phyloP scores from a whole-genome alignment of 2,113 vertebrate genomes.

The Platysteira castanea region DNA sequence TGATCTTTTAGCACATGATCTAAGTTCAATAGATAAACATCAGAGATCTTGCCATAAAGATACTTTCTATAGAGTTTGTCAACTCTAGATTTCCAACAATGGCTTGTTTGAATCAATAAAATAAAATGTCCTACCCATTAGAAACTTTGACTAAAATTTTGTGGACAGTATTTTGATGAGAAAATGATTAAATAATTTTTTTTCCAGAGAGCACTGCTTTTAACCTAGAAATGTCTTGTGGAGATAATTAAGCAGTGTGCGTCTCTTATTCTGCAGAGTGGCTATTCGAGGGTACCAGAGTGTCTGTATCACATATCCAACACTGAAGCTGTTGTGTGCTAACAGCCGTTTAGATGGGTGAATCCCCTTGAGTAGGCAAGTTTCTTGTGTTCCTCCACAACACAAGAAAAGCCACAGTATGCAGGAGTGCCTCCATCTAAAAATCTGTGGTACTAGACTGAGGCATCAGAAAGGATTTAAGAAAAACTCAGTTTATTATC shows the following conservation, averaged over 20 bases:
- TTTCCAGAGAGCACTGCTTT: not conserved
- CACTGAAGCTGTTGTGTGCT: not conserved
- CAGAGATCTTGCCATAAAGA: not conserved
- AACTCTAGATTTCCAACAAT: not conserved
- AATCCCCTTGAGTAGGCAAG: not conserved
- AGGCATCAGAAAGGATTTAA: not conserved
- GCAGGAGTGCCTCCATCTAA: not conserved
- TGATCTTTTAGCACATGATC: not conserved
- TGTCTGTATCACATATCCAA: not conserved
- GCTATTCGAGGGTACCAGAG: not conserved
- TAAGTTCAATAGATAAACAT: not conserved
- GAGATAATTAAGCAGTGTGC: not conserved
- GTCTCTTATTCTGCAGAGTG: not conserved
- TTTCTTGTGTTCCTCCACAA: not conserved
- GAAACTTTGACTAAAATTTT: not conserved
- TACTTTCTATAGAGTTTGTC: not conserved
- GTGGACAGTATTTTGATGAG: not conserved
- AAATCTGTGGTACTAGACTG: not conserved
- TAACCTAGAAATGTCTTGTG: not conserved
- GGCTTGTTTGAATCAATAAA: not conserved
- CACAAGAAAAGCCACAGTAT: not conserved
- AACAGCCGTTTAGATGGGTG: fast-evolving
- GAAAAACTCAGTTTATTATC: not conserved
- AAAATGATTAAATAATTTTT: not conserved
- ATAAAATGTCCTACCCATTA: not conserved